Evolutionary conservation across 2,797 vertebrate genomes (phyloP).

Genomic region (Luscinia megarhynchos): DNA sequence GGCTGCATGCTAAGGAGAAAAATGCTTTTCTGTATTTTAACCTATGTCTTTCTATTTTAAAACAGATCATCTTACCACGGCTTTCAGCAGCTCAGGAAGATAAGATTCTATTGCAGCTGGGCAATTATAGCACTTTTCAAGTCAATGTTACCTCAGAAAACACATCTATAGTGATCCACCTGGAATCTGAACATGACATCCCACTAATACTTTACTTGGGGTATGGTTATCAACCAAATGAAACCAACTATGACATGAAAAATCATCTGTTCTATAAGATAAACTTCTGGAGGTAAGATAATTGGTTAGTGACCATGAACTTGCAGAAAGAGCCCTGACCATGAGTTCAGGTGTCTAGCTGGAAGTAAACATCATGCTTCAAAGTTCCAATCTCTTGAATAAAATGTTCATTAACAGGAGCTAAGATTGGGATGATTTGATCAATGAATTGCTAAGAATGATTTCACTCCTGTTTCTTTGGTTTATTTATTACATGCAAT

Average conservation of each 20-base stretch:
- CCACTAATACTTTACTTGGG: constrained; percentile 85
- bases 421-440: neutral
- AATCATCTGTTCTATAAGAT: constrained; percentile 77
- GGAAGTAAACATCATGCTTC: neutral
- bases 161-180: constrained; percentile 86
- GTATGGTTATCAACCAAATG: constrained; percentile 83
- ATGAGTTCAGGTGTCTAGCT: neutral
- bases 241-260: constrained; percentile 81
- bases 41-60: constrained; percentile 8
- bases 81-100: constrained; percentile 71
- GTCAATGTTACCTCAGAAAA: constrained; percentile 84
- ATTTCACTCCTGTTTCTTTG: neutral
- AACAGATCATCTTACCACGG: constrained; percentile 88
- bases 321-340: neutral
- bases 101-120: constrained; percentile 83
- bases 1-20: neutral
- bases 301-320: neutral
- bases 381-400: neutral
- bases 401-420: neutral
- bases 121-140: constrained; percentile 84
- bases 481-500: neutral
- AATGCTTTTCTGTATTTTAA: neutral
- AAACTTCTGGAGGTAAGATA: constrained; percentile 79
- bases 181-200: constrained; percentile 84
- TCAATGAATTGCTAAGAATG: neutral